These are phyloP conservation scores for Drosophila melanocephala DNA, from an alignment of 2,888 invertebrate species.

Conservation along the genomic window DNA sequence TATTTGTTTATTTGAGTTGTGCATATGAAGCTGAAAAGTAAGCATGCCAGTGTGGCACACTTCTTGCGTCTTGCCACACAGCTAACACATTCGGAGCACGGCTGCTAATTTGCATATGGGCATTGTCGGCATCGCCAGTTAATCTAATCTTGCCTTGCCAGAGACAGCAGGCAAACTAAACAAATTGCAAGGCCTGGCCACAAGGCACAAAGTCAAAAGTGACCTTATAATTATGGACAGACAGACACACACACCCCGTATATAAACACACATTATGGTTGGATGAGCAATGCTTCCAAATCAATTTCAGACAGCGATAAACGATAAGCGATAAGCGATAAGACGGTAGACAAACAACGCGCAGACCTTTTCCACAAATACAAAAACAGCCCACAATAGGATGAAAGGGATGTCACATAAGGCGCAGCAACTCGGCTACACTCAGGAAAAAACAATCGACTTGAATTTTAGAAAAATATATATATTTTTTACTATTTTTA, in stretches of 20 bases:
- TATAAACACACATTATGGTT: background rate
- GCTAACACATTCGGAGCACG: conserved; percentile 19
- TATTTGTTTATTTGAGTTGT: conserved; percentile 53
- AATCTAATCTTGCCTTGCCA: background rate
- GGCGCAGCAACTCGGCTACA: background rate
- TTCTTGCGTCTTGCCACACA: conserved; percentile 16
- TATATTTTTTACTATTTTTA: background rate
- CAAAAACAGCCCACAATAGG: conserved; percentile 36
- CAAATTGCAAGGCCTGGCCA: conserved; percentile 62
- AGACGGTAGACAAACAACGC: conserved; percentile 49
- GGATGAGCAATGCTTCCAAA: conserved; percentile 58
- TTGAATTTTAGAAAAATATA: background rate
- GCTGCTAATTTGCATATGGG: conserved; percentile 60
- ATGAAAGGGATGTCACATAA: conserved; percentile 32
- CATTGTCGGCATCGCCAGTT: conserved; percentile 1
- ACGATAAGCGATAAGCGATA: conserved; percentile 63
- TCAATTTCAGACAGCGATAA: conserved; percentile 70
- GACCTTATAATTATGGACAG: conserved; percentile 62
- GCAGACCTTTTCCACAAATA: conserved; percentile 47
- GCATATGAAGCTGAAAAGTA: conserved; percentile 59
- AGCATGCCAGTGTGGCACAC: conserved; percentile 51
- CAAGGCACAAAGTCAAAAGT: conserved; percentile 44
- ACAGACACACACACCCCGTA: conserved; percentile 6
- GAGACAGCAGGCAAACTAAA: conserved; percentile 22
- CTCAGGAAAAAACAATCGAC: background rate